Percentiles rank a stretch among this genome's conserved stretches.
These are phyloP conservation scores for Mixornis gularis DNA, from an alignment of 2,113 vertebrate genomes.

Conservation along the genomic window DNA sequence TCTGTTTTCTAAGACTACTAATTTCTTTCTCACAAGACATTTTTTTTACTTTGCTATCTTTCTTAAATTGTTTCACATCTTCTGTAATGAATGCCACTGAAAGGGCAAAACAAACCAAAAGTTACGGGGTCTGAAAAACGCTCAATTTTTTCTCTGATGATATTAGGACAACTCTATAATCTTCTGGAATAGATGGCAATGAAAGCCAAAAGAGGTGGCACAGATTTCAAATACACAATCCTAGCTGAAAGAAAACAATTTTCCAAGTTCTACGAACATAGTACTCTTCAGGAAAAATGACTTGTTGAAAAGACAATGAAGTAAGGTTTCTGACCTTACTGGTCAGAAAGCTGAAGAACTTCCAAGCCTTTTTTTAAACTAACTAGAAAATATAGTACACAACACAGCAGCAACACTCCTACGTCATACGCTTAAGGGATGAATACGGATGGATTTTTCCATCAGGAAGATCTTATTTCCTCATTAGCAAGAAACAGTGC, in stretches of 20 bases:
- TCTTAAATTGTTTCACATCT: neutral
- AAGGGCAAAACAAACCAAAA: neutral
- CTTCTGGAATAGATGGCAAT: neutral
- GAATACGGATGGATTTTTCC: neutral
- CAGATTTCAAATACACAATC: neutral
- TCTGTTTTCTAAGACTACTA: neutral
- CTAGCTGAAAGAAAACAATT: neutral
- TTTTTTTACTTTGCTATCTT: neutral
- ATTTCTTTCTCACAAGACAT: neutral
- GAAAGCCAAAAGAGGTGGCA: neutral
- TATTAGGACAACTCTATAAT: neutral
- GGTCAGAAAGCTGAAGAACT: neutral
- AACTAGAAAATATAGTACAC: neutral
- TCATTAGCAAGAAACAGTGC: conserved; percentile 3
- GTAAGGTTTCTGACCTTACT: neutral
- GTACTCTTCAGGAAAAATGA: neutral
- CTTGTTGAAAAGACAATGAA: neutral
- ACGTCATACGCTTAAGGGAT: neutral
- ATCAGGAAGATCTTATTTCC: conserved; percentile 23
- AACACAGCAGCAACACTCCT: neutral
- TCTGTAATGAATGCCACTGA: neutral
- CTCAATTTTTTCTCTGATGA: neutral
- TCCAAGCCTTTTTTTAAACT: neutral
- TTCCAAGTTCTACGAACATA: neutral
- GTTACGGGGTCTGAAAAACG: neutral